Conservation (phyloP, 1,140 invertebrate species). For the Pseudachorutes palmiensis region DNA sequence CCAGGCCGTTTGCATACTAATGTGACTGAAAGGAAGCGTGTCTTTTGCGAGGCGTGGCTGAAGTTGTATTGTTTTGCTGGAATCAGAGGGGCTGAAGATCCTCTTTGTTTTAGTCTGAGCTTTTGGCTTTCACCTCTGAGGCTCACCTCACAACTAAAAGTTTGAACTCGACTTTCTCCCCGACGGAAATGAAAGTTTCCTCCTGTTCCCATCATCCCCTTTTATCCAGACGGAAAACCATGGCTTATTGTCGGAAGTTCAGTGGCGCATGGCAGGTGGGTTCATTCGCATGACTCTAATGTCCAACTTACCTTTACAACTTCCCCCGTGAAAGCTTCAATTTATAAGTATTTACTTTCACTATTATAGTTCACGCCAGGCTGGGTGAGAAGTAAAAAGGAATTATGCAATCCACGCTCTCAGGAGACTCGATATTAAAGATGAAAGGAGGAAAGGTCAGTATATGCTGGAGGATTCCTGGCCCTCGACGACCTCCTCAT, state of each 20-base stretch:
- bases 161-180: not conserved
- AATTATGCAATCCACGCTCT: no score
- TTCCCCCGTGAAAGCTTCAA: no score
- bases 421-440: no score
- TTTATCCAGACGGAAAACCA: not conserved
- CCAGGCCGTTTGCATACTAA: not conserved
- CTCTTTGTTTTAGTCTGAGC: not conserved
- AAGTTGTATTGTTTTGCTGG: no score
- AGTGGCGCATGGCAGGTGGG: not conserved
- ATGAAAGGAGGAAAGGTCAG: no score
- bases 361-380: no score
- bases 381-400: no score
- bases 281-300: not conserved
- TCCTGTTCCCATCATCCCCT: not conserved
- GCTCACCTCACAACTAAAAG: not conserved
- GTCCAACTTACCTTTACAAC: no score
- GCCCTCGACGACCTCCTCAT: no score
- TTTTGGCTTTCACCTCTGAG: not conserved
- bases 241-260: not conserved
- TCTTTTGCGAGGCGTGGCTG: no score
- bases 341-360: no score
- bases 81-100: not conserved
- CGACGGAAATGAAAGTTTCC: not conserved
- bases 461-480: no score
- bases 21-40: not conserved